Evolutionary conservation across 2,113 vertebrate genomes (phyloP).

Genomic region (Tragelaphus buxtoni): DNA sequence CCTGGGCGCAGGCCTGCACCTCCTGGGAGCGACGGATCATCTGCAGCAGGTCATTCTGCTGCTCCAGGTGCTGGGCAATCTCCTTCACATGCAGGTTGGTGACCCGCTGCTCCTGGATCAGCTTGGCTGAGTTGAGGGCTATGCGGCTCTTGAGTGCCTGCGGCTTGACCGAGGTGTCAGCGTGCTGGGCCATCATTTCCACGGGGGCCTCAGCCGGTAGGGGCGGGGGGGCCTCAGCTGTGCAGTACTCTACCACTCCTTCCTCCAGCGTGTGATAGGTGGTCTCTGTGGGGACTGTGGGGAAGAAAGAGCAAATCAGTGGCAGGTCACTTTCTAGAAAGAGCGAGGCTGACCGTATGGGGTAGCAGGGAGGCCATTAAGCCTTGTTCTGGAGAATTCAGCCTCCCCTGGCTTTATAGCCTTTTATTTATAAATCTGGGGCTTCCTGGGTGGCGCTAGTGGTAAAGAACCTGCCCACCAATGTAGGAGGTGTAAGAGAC

Average conservation of each 20-base stretch:
- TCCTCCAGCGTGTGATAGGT: conserved; percentile 94
- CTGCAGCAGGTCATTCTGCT: conserved; percentile 94
- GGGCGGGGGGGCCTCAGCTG: conserved; percentile 84
- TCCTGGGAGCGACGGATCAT: conserved; percentile 96
- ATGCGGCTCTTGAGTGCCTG: conserved; percentile 97
- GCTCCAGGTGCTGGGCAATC: conserved; percentile 96
- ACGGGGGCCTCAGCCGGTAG: conserved; percentile 85
- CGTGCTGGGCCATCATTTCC: conserved; percentile 87
- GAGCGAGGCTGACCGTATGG: background rate
- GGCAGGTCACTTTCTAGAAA: conserved; percentile 3
- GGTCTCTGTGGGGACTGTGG: conserved; percentile 87
- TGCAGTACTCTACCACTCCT: conserved; percentile 95
- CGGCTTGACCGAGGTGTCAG: conserved; percentile 87
- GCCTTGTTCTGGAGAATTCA: background rate
- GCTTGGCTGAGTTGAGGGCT: conserved; percentile 94
- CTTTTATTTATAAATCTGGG: background rate
- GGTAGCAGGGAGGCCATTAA: background rate
- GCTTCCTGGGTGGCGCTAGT: background rate
- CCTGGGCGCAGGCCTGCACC: conserved; percentile 94
- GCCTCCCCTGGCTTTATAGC: background rate
- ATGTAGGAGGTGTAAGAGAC: background rate
- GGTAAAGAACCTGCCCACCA: background rate
- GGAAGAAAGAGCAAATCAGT: conserved; percentile 60
- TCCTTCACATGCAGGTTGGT: conserved; percentile 96
- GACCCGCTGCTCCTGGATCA: conserved; percentile 96